A percentile compares a stretch with the other conserved stretches of the same genome.
These are phyloP conservation scores for Synergus japonicus DNA, from an alignment of 2,888 invertebrate species.

Conservation along the genomic window DNA sequence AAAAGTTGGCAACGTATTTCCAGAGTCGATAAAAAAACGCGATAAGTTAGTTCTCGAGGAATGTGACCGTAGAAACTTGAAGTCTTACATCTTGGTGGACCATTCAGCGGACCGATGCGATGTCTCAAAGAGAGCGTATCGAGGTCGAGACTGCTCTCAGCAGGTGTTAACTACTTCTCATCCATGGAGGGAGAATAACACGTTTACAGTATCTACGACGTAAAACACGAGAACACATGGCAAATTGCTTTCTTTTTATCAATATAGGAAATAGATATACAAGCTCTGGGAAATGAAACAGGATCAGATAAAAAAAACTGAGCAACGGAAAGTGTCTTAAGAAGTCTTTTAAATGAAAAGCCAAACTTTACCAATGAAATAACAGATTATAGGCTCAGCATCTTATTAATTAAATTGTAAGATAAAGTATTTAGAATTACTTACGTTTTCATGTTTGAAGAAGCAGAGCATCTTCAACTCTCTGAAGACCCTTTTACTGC, in stretches of 20 bases:
- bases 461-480: conserved; percentile 99
- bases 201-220: neutral
- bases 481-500: conserved; percentile 98
- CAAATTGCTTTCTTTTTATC: neutral
- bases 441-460: conserved; percentile 99
- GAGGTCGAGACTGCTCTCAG: conserved; percentile 24
- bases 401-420: neutral
- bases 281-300: neutral
- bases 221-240: neutral
- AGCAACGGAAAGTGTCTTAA: neutral
- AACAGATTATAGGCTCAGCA: neutral
- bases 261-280: neutral
- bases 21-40: conserved; percentile 11
- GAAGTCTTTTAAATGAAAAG: neutral
- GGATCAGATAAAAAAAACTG: neutral
- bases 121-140: conserved; percentile 25
- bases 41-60: conserved; percentile 9
- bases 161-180: conserved; percentile 32
- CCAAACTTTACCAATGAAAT: neutral
- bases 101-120: conserved; percentile 4
- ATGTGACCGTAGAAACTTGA: conserved; percentile 5
- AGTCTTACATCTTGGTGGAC: conserved; percentile 26
- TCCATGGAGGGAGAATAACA: conserved; percentile 6
- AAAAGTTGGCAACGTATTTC: neutral
- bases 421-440: conserved; percentile 67